Evolutionary conservation across 1,140 invertebrate genomes (phyloP).

Genomic region (Anastrepha ludens): DNA sequence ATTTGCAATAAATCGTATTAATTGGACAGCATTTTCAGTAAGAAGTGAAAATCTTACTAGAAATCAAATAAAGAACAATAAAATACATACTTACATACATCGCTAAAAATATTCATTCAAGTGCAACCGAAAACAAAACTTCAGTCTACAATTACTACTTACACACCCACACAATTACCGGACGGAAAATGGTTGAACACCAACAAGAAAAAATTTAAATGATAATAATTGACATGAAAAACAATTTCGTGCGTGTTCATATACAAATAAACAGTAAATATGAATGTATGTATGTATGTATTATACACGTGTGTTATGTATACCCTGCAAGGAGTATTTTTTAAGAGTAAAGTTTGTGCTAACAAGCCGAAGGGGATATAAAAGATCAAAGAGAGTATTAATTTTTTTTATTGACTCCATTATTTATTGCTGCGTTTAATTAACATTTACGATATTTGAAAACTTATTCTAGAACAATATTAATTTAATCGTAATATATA

Average conservation of each 20-base stretch:
- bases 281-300: neutral
- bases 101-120: slow-evolving; percentile 4
- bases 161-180: slow-evolving; percentile 20
- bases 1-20: neutral
- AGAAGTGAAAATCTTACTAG: slow-evolving; percentile 8
- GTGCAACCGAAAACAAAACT: neutral
- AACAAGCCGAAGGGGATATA: no score
- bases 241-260: neutral
- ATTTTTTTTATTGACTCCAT: no score
- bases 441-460: no score
- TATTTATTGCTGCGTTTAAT: no score
- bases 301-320: no score
- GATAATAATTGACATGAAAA: slow-evolving; percentile 31
- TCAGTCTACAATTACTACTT: no score
- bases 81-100: neutral
- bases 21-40: neutral
- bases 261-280: neutral
- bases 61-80: neutral
- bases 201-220: neutral
- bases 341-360: no score
- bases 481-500: no score
- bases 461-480: no score
- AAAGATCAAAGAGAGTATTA: no score
- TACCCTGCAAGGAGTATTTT: no score
- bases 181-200: slow-evolving; percentile 1